Percentiles rank a stretch among this genome's conserved stretches.
Conservation (phyloP, 2,113 vertebrate genomes). For the Sinocyclocheilus rhinocerous region DNA sequence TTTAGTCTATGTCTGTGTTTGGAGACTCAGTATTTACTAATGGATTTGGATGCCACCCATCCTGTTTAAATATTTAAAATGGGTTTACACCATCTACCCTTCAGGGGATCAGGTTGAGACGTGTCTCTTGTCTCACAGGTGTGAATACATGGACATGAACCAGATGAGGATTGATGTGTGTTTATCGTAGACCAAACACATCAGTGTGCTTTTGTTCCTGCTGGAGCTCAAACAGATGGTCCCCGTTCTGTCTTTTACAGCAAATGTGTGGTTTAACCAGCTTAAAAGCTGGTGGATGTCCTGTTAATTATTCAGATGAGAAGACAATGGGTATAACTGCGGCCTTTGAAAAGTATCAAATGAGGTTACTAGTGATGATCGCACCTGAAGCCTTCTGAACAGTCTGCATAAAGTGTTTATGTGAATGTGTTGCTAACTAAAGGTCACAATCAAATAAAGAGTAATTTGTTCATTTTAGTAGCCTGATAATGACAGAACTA, state of each 20-base stretch:
- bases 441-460: neutral
- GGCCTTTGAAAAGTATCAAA: neutral
- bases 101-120: neutral
- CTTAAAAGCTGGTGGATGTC: neutral
- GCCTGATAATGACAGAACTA: slow-evolving; percentile 13
- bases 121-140: neutral
- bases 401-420: neutral
- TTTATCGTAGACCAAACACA: neutral
- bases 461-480: neutral
- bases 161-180: neutral
- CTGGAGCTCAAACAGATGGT: neutral
- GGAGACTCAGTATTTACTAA: neutral
- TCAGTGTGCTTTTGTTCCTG: neutral
- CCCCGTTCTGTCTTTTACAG: neutral
- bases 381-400: neutral
- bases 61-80: slow-evolving; percentile 13
- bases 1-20: neutral
- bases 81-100: no score
- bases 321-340: neutral
- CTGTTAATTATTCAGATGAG: slow-evolving; percentile 2
- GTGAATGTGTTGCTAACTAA: neutral
- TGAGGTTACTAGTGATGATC: neutral
- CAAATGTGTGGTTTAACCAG: neutral
- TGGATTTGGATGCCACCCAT: neutral
- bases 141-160: neutral